Base-by-base conservation (phyloP, 2,113 vertebrate species). In the Tragelaphus strepsiceros region DNA sequence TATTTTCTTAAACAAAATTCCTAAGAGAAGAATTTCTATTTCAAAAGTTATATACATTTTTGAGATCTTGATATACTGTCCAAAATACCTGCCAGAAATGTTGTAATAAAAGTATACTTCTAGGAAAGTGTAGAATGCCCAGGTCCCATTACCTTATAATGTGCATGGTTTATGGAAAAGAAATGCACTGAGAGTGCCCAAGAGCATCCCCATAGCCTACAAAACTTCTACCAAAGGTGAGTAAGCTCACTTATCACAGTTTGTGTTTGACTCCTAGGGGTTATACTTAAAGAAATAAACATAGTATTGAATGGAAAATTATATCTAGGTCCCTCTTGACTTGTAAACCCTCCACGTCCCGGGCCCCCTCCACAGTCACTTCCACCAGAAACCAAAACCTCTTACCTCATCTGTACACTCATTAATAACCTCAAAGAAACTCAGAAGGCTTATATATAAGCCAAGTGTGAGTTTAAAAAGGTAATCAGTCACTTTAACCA, bases 201-300 rank as follows among this genome's bases (percentile, higher is more conserved):
- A 46, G 2, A 96, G 67, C 83, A 82, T 62, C 35, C 53, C 9
- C 7, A 6, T n/a, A 46, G 35, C 39, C 53, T 88, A 53, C 7
- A 88, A 86, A 94, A 81, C 13, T 62, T 62, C 85, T 74, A 39
- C 10, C 39, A 94, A 94, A 84, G 39, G 46, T 88, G 35, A 95
- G 49, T 15, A 93, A 77, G 54, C 28, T 21, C n/a, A 77, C 88
- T 93, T 93, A 59, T 86, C 59, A 56, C 17, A 93, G n/a, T 61
- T 86, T 61, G 19, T 26, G 3, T 78, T 96, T 53, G 28, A 64
- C 49, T 89, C 81, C 62, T 30, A 67, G 43, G 93, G 61, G 46
- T 89, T 62, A 96, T 85, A 90, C 35, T 74, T 54, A 91, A 26
- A 89, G 64, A 91, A 96, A 82, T 77, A 91, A 85, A 93, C 90